Evolutionary conservation across 2,113 vertebrate species (phyloP).

Genomic region (Stercorarius parasiticus): DNA sequence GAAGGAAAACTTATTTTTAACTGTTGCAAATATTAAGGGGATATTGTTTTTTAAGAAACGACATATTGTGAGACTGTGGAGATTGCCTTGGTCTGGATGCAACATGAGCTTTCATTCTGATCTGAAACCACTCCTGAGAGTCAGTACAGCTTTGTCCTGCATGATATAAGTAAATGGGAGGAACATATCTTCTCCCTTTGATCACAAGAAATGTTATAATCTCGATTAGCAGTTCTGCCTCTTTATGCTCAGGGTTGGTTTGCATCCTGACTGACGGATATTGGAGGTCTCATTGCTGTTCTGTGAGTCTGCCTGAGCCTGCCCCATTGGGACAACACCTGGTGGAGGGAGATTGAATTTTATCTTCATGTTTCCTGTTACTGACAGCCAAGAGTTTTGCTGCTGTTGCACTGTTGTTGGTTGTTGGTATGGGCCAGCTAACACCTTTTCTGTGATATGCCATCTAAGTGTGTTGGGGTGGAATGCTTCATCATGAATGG

Average conservation of each 20-base stretch:
- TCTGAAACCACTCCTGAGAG: neutral
- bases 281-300: neutral
- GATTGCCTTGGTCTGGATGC: neutral
- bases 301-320: neutral
- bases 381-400: neutral
- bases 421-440: neutral
- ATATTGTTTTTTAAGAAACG: neutral
- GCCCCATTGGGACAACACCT: neutral
- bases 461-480: no score
- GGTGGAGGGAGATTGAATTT: neutral
- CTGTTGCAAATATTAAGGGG: neutral
- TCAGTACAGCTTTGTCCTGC: neutral
- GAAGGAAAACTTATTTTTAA: neutral
- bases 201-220: neutral
- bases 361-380: neutral
- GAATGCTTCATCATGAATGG: neutral
- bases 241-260: neutral
- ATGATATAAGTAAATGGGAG: neutral
- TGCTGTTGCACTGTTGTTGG: neutral
- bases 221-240: neutral
- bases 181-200: neutral
- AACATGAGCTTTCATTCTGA: neutral
- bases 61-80: neutral
- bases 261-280: neutral
- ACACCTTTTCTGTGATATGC: neutral